These are phyloP conservation scores for Cataglyphis rosenhaueri DNA, from an alignment of 2,888 invertebrate genomes.

Conservation along the genomic window DNA sequence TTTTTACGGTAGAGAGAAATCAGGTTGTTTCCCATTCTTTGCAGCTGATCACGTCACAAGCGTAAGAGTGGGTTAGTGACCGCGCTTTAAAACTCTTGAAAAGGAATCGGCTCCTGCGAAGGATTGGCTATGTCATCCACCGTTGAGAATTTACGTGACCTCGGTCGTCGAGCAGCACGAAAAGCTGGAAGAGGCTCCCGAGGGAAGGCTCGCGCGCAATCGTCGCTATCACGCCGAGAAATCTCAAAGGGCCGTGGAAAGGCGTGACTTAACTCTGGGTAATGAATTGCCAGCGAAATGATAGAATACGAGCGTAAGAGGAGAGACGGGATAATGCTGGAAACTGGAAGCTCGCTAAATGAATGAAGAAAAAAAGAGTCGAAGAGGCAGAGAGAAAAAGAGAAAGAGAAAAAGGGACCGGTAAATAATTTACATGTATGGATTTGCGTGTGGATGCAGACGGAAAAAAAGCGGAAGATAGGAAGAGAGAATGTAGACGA, in stretches of 20 bases:
- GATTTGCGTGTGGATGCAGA: neutral
- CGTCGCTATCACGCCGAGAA: conserved; percentile 52
- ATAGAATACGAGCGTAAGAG: conserved; percentile 61
- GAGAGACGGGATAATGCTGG: neutral
- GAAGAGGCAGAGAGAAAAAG: conserved; percentile 8
- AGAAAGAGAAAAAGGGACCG: conserved; percentile 1
- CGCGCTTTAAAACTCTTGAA: conserved; percentile 8
- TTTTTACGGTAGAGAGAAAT: neutral
- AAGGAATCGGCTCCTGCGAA: neutral
- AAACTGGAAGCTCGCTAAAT: conserved; percentile 1
- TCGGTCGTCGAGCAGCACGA: conserved; percentile 45
- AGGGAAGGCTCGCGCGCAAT: conserved; percentile 27
- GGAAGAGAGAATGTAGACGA: neutral
- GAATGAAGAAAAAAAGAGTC: conserved; percentile 33
- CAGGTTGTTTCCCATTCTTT: conserved; percentile 2
- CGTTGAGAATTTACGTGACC: conserved; percentile 43
- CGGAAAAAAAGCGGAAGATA: neutral
- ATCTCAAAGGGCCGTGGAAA: conserved; percentile 69
- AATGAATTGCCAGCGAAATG: conserved; percentile 78
- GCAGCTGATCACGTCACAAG: conserved; percentile 16
- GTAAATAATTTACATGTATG: neutral
- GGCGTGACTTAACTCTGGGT: conserved; percentile 75
- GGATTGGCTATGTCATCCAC: conserved; percentile 5
- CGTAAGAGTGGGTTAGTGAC: neutral
- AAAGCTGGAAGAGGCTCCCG: conserved; percentile 58